Percentiles rank a stretch among this genome's conserved stretches.
These are phyloP conservation scores for Melitaea cinxia DNA, from an alignment of 1,140 invertebrate species.

Conservation along the genomic window DNA sequence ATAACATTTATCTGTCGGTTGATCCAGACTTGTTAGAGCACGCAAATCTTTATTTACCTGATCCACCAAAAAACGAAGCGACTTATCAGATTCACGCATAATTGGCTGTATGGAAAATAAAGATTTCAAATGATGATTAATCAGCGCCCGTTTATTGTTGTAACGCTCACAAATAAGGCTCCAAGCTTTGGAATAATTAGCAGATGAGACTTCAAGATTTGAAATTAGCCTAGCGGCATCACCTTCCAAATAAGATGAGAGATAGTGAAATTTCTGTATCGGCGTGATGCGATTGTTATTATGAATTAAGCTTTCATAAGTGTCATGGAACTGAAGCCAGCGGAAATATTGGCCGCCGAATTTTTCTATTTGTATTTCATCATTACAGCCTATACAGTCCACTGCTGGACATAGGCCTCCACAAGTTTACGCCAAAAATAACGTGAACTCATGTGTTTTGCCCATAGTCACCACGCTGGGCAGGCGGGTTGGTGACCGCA, in stretches of 20 bases:
- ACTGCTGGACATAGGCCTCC: too few species aligned
- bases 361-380: slow-evolving; percentile 47
- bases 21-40: slow-evolving; percentile 35
- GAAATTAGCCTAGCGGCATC: slow-evolving; percentile 39
- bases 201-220: slow-evolving; percentile 42
- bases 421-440: too few species aligned
- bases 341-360: slow-evolving; percentile 49
- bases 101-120: slow-evolving; percentile 39
- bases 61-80: slow-evolving; percentile 39
- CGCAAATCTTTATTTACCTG: slow-evolving; percentile 42
- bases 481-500: too few species aligned
- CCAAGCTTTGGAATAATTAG: slow-evolving; percentile 40
- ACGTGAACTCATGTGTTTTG: too few species aligned
- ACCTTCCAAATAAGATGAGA: slow-evolving; percentile 40
- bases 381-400: too few species aligned
- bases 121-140: slow-evolving; percentile 39
- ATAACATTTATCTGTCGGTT: slow-evolving; percentile 40
- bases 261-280: slow-evolving; percentile 46
- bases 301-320: slow-evolving; percentile 47
- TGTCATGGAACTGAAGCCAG: slow-evolving; percentile 55
- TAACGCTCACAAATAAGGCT: slow-evolving; percentile 35
- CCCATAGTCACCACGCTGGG: too few species aligned
- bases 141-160: slow-evolving; percentile 40
- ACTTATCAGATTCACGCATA: slow-evolving; percentile 35
- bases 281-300: slow-evolving; percentile 1